Conservation (phyloP, 2,888 invertebrate species). For the Harpalus rufipes region DNA sequence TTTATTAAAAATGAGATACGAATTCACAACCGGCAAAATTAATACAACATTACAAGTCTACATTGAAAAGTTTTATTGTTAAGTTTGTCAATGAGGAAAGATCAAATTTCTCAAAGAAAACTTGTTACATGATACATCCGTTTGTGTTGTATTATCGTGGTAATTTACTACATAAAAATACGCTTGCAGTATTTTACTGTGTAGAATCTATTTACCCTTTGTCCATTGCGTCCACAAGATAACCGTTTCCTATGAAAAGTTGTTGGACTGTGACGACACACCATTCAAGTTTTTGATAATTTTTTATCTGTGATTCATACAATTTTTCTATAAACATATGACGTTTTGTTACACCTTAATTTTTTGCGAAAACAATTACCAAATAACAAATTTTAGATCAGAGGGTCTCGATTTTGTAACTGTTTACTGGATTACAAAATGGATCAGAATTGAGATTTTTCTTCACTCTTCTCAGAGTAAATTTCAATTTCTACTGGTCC, state of each 20-base stretch:
- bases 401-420: no score
- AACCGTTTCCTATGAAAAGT: background rate
- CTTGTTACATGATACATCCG: background rate
- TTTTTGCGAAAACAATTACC: no score
- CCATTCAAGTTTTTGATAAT: background rate
- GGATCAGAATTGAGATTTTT: no score
- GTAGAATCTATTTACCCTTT: background rate
- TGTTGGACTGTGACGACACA: background rate
- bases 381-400: no score
- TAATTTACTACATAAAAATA: background rate
- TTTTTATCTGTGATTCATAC: background rate
- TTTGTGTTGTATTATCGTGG: background rate
- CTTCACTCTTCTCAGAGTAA: no score
- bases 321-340: no score
- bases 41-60: no score
- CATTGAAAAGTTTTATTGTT: no score
- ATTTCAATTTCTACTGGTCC: no score
- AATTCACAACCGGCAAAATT: no score
- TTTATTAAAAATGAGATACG: background rate
- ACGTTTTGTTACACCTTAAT: no score
- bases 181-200: background rate
- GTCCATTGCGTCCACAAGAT: background rate
- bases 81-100: background rate
- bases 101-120: background rate
- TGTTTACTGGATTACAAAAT: no score